Evolutionary conservation across 1,140 invertebrate species (phyloP).

Genomic region (Amphibalanus amphitrite): DNA sequence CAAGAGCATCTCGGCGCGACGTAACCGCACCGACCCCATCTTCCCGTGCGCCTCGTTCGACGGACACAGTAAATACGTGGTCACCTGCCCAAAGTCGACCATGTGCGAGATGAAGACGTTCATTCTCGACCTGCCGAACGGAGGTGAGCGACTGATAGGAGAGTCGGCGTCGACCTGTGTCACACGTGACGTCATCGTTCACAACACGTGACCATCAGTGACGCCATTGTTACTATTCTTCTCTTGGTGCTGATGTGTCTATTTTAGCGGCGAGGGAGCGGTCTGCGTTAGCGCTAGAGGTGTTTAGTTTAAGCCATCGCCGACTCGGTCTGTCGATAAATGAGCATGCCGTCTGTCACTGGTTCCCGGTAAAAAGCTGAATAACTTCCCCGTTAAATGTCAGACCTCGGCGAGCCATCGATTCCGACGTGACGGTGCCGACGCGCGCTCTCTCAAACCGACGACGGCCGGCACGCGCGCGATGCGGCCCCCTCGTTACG

Average conservation of each 20-base stretch:
- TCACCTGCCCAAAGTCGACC: conserved; percentile 56
- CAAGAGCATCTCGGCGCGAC: conserved; percentile 27
- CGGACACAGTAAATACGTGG: conserved; percentile 38
- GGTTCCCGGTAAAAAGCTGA: no score
- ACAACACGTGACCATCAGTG: no score
- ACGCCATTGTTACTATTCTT: no score
- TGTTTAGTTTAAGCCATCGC: no score
- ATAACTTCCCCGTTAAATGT: not conserved
- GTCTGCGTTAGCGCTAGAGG: no score
- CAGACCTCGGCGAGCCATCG: not conserved
- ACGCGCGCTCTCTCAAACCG: not conserved
- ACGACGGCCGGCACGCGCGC: not conserved
- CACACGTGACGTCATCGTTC: no score
- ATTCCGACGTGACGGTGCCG: not conserved
- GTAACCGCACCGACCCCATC: conserved; percentile 30
- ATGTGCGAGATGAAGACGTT: conserved; percentile 57
- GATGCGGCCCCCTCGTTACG: not conserved
- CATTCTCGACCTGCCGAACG: conserved; percentile 37
- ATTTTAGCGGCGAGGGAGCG: no score
- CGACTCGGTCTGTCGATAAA: no score
- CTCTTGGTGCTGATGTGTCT: no score
- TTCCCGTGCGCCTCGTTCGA: conserved; percentile 51
- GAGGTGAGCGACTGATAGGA: conserved; percentile 32
- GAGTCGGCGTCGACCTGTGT: no score
- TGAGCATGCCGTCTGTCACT: no score